Percentiles rank a stretch among this genome's conserved stretches.
phyloP scores from a whole-genome alignment of 1,140 invertebrate species.

The Pseudoatta argentina region DNA sequence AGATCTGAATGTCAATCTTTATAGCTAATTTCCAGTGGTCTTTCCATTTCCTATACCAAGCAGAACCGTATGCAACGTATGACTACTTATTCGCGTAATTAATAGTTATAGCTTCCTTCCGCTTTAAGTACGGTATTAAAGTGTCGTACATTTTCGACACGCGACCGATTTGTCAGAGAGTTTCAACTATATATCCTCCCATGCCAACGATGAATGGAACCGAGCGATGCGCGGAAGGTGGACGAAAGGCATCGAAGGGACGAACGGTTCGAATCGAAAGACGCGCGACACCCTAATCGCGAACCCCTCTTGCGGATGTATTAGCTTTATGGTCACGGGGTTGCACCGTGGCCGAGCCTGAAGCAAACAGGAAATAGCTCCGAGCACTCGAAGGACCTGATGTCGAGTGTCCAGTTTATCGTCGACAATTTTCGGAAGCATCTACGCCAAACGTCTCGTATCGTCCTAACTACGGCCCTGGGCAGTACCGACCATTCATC shows the following conservation, averaged over 20 bases:
- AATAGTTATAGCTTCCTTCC: constrained; percentile 75
- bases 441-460: constrained; percentile 54
- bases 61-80: background rate
- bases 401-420: constrained; percentile 80
- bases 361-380: constrained; percentile 84
- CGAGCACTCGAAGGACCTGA: constrained; percentile 70
- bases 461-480: constrained; percentile 58
- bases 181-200: constrained; percentile 62
- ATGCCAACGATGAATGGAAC: background rate
- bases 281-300: constrained; percentile 66
- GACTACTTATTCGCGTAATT: constrained; percentile 21
- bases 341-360: constrained; percentile 59
- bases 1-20: background rate
- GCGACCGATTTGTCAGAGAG: constrained; percentile 85
- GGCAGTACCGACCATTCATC: constrained; percentile 67
- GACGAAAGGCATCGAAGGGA: background rate
- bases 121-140: constrained; percentile 49
- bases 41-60: constrained; percentile 18
- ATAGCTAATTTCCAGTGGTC: constrained; percentile 5
- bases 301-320: constrained; percentile 82
- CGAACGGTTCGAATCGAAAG: constrained; percentile 44
- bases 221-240: background rate
- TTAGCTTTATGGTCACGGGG: constrained; percentile 84
- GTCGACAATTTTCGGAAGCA: constrained; percentile 79
- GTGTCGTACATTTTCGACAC: constrained; percentile 75